Evolutionary conservation across 2,113 vertebrate genomes (phyloP).

Genomic region (Actenoides lindsayi): DNA sequence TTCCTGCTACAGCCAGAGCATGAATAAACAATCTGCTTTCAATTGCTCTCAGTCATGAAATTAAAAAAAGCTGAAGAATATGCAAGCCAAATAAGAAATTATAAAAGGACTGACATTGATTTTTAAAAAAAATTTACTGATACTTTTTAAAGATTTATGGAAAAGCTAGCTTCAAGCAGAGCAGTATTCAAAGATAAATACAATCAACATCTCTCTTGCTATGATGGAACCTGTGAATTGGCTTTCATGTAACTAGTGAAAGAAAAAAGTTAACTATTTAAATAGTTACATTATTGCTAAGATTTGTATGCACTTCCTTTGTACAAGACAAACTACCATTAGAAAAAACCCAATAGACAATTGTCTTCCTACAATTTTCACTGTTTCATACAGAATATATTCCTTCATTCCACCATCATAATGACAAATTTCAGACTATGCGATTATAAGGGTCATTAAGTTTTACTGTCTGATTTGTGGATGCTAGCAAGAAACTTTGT

Average conservation of each 20-base stretch:
- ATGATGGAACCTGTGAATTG: neutral
- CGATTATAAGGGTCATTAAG: neutral
- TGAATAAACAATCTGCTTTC: slow-evolving; percentile 62
- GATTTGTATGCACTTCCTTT: neutral
- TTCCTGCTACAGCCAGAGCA: slow-evolving; percentile 53
- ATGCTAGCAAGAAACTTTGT: neutral
- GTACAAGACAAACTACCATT: neutral
- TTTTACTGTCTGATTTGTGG: neutral
- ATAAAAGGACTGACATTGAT: neutral
- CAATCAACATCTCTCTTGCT: neutral
- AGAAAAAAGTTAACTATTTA: neutral
- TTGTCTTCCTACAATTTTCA: neutral
- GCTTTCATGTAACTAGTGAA: neutral
- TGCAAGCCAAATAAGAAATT: slow-evolving; percentile 13
- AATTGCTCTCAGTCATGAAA: slow-evolving; percentile 18
- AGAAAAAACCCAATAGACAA: neutral
- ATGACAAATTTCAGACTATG: neutral
- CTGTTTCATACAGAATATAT: neutral
- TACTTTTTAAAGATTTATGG: neutral
- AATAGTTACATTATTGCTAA: neutral
- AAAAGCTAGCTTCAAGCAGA: neutral
- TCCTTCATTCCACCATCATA: neutral
- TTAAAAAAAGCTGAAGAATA: neutral
- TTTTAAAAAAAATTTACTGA: neutral
- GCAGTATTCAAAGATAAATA: neutral